Evolutionary conservation across 2,797 vertebrate species (phyloP).

Genomic region (Buphagus erythrorhynchus): DNA sequence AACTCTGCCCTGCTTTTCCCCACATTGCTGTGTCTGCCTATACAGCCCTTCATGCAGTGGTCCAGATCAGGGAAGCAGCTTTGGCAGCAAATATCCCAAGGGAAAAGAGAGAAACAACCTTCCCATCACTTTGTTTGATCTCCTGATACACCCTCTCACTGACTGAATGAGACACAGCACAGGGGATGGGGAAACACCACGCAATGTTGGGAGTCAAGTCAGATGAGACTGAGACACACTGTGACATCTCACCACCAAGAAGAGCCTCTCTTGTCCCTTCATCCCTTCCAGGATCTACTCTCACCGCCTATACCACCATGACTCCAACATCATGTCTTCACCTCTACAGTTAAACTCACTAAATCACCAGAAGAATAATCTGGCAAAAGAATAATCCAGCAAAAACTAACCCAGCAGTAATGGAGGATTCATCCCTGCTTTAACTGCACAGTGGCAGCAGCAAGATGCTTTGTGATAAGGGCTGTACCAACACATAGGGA

Average conservation of each 20-base stretch:
- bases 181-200: background rate
- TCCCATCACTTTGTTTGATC: background rate
- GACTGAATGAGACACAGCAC: background rate
- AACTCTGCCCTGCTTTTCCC: background rate
- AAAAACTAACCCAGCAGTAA: background rate
- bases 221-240: background rate
- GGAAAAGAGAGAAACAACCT: background rate
- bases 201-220: background rate
- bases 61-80: background rate
- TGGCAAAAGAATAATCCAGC: background rate
- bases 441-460: background rate
- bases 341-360: background rate
- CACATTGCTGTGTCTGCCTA: background rate
- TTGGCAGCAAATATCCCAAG: background rate
- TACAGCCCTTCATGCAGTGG: background rate
- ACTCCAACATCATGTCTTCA: fast-evolving
- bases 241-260: background rate
- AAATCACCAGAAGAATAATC: background rate
- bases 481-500: background rate
- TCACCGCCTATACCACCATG: fast-evolving
- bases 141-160: background rate
- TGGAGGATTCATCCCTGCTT: background rate
- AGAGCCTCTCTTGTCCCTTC: background rate
- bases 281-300: background rate
- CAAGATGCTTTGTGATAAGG: fast-evolving